A percentile compares a stretch with the other conserved stretches of the same genome.
phyloP scores from a whole-genome alignment of 2,888 invertebrate species.

The Eulithis prunata region DNA sequence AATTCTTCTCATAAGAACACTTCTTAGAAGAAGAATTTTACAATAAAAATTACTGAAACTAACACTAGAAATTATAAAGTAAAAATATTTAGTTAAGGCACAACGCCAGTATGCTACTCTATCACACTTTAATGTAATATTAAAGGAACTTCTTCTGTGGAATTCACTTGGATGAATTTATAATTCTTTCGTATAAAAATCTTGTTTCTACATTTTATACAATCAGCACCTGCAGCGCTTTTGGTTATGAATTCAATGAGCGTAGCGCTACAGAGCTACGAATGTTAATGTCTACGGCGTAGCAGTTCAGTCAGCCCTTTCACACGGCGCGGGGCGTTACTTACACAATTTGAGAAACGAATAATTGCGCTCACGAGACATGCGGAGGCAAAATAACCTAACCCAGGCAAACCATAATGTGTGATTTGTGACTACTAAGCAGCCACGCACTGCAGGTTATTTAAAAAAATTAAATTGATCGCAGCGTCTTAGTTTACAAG shows the following conservation, averaged over 20 bases:
- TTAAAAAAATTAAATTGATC: no score
- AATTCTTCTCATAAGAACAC: not conserved
- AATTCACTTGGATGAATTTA: conserved; percentile 22
- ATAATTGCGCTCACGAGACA: no score
- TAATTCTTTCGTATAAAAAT: conserved; percentile 30
- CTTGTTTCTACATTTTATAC: conserved; percentile 21
- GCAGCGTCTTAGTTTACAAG: no score
- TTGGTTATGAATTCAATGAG: conserved; percentile 38
- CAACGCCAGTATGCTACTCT: conserved; percentile 13
- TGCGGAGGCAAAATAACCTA: no score
- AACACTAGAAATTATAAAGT: not conserved
- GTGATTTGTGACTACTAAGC: no score
- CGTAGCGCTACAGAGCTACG: conserved; percentile 34
- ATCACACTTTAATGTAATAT: conserved; percentile 21
- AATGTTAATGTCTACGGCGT: conserved; percentile 38
- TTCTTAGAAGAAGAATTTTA: not conserved
- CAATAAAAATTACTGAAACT: not conserved
- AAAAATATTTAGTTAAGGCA: conserved; percentile 16
- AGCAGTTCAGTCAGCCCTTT: conserved; percentile 17
- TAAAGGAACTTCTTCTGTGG: conserved; percentile 14
- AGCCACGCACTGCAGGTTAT: no score
- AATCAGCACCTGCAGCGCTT: conserved; percentile 31
- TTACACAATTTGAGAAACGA: no score
- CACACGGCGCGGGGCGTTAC: conserved; percentile 8
- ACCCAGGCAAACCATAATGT: no score